These are phyloP conservation scores for Rallus crepitans DNA, from an alignment of 2,797 vertebrate species.

Conservation along the genomic window DNA sequence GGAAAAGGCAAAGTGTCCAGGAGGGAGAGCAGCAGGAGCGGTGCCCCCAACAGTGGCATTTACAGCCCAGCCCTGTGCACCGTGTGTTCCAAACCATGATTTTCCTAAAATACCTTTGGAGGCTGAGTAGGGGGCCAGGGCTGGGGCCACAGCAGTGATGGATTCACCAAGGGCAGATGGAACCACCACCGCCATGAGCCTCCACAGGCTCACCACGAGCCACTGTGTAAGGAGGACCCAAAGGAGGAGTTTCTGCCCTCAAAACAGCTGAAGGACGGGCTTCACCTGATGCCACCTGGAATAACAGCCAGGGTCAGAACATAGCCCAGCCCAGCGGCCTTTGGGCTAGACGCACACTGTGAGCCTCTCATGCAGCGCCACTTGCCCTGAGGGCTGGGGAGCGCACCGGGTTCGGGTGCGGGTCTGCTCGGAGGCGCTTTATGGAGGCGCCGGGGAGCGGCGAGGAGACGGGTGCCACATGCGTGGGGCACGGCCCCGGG, in stretches of 20 bases:
- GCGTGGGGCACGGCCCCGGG: too few species aligned
- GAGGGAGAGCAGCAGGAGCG: not conserved
- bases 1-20: not conserved
- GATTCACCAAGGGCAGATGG: too few species aligned
- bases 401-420: too few species aligned
- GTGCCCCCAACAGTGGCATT: not conserved
- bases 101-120: not conserved
- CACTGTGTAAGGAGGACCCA: not conserved
- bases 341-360: too few species aligned
- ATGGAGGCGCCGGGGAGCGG: not conserved
- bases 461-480: not conserved
- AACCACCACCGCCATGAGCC: accelerated
- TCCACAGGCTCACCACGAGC: accelerated
- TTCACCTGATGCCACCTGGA: too few species aligned
- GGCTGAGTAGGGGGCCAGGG: not conserved
- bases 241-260: not conserved
- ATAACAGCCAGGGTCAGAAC: too few species aligned
- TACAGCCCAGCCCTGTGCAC: not conserved
- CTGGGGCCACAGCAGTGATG: not conserved
- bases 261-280: not conserved
- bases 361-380: too few species aligned
- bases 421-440: accelerated
- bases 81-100: accelerated
- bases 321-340: too few species aligned
- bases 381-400: too few species aligned